phyloP scores from a whole-genome alignment of 2,888 invertebrate genomes.

The Zhuqinia jingwanae region DNA sequence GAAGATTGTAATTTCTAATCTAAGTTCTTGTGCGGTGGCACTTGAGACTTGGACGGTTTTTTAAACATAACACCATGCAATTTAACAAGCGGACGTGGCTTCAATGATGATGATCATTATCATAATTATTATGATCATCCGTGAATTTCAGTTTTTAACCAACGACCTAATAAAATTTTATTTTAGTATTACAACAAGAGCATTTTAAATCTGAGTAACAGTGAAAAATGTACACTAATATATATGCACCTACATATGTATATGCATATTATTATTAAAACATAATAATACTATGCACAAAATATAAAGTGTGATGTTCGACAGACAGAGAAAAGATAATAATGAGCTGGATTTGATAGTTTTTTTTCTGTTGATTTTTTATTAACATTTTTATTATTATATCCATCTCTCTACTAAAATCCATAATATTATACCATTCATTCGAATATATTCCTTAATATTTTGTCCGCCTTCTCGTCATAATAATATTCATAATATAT shows the following conservation, averaged over 20 bases:
- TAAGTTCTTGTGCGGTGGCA: slow-evolving; percentile 31
- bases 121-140: not conserved
- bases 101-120: no score
- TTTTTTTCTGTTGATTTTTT: not conserved
- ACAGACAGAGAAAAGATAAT: no score
- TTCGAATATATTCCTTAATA: no score
- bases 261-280: not conserved
- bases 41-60: not conserved
- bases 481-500: no score
- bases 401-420: no score
- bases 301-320: not conserved
- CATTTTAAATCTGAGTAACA: not conserved
- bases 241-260: not conserved
- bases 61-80: no score
- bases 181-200: not conserved
- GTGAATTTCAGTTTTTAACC: not conserved
- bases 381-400: slow-evolving; percentile 1
- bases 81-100: no score
- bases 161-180: slow-evolving; percentile 10
- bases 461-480: no score
- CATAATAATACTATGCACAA: not conserved
- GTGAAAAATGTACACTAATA: not conserved
- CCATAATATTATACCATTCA: no score
- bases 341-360: slow-evolving; percentile 14
- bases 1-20: slow-evolving; percentile 24